These are phyloP conservation scores for Propsilocerus akamusi DNA, from an alignment of 1,140 invertebrate species.

Conservation along the genomic window DNA sequence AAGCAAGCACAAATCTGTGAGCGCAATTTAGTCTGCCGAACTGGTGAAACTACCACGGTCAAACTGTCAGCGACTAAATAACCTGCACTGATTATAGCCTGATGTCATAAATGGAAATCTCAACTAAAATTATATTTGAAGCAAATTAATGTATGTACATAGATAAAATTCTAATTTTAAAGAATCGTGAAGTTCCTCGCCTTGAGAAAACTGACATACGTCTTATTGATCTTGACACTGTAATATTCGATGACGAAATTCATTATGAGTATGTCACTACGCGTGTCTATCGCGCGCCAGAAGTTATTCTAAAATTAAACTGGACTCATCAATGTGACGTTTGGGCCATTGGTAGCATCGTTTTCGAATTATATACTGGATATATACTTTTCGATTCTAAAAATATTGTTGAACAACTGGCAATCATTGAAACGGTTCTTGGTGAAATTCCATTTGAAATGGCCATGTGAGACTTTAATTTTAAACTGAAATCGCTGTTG, in stretches of 20 bases:
- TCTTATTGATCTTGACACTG: slow-evolving; percentile 98
- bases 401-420: slow-evolving; percentile 97
- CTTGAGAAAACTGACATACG: slow-evolving; percentile 87
- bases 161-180: slow-evolving; percentile 23
- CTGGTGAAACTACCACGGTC: too few relatives aligned
- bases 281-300: slow-evolving; percentile 94
- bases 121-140: slow-evolving; percentile 6
- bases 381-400: slow-evolving; percentile 99
- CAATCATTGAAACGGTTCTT: slow-evolving; percentile 98
- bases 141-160: slow-evolving; percentile 3
- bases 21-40: too few relatives aligned
- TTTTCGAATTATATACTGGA: slow-evolving; percentile 96
- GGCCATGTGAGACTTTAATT: slow-evolving; percentile 25
- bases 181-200: slow-evolving; percentile 69
- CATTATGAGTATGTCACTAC: slow-evolving; percentile 99
- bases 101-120: too few relatives aligned
- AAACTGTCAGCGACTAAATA: too few relatives aligned
- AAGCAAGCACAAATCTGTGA: too few relatives aligned
- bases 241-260: slow-evolving; percentile 99
- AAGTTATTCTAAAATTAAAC: slow-evolving; percentile 98
- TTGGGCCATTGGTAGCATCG: slow-evolving; percentile 97
- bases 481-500: slow-evolving; percentile 7
- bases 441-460: slow-evolving; percentile 82
- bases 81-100: too few relatives aligned
- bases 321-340: slow-evolving; percentile 99